These are phyloP conservation scores for Drosophila novamexicana DNA, from an alignment of 1,140 invertebrate species.

Conservation along the genomic window DNA sequence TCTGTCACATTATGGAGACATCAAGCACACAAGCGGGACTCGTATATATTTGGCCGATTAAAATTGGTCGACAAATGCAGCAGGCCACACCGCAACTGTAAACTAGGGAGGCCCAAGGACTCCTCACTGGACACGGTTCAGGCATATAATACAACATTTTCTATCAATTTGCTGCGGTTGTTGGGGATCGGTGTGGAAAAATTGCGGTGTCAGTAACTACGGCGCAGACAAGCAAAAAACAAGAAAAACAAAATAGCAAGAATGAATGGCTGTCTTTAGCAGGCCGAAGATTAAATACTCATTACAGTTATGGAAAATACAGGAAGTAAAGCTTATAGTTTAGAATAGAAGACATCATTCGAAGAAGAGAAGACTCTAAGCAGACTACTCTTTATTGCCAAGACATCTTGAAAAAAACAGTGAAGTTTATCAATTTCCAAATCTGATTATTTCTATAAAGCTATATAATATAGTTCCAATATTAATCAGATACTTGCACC, in stretches of 20 bases:
- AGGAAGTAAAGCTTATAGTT: too few relatives aligned
- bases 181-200: constrained; percentile 4
- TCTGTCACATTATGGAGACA: constrained; percentile 74
- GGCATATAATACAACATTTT: constrained; percentile 51
- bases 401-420: too few relatives aligned
- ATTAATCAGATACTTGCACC: too few relatives aligned
- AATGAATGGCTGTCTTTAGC: too few relatives aligned
- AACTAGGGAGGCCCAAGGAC: constrained; percentile 25
- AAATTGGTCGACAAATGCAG: constrained; percentile 25
- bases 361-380: too few relatives aligned
- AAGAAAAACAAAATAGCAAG: neutral
- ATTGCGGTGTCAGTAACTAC: constrained; percentile 60
- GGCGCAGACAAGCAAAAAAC: constrained; percentile 18
- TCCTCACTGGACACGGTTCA: constrained; percentile 34
- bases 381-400: too few relatives aligned
- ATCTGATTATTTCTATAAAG: too few relatives aligned
- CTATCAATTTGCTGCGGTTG: constrained; percentile 5
- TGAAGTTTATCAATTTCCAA: too few relatives aligned
- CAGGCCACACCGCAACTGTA: constrained; percentile 22
- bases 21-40: constrained; percentile 73
- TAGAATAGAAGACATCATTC: too few relatives aligned
- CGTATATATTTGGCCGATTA: constrained; percentile 51
- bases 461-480: too few relatives aligned
- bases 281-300: too few relatives aligned
- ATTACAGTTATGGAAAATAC: too few relatives aligned